Conservation (phyloP, 2,888 invertebrate species). For the Mamestra brassicae region DNA sequence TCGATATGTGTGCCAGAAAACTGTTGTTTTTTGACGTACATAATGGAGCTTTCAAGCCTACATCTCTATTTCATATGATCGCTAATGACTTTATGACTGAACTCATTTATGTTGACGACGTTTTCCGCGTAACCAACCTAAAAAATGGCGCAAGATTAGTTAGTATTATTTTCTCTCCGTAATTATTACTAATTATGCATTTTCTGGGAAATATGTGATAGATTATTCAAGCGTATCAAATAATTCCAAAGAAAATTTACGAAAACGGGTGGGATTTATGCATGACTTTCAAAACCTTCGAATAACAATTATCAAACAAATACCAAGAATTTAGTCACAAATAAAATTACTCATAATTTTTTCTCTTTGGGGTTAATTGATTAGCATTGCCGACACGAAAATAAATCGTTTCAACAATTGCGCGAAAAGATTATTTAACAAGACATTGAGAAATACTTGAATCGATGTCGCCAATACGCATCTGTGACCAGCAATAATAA, state of each 20-base stretch:
- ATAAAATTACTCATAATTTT: not conserved
- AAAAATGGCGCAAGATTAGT: not conserved
- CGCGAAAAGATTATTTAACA: constrained; percentile 36
- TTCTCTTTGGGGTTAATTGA: constrained; percentile 8
- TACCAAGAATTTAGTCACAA: constrained; percentile 9
- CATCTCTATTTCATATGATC: not conserved
- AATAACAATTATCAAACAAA: not conserved
- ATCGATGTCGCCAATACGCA: constrained; percentile 62
- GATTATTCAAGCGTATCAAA: not conserved
- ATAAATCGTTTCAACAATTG: constrained; percentile 23
- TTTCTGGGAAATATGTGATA: not conserved
- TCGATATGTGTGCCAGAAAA: constrained; percentile 15
- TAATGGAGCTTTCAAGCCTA: not conserved
- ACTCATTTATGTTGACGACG: not conserved
- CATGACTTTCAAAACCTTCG: not conserved
- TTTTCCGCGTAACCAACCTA: not conserved
- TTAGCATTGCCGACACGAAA: not conserved
- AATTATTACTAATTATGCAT: not conserved
- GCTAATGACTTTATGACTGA: not conserved
- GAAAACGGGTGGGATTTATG: not conserved
- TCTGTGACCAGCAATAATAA: constrained; percentile 58
- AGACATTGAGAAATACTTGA: constrained; percentile 49
- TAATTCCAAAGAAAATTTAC: not conserved
- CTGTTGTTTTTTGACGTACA: not conserved
- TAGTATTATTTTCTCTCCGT: not conserved